Evolutionary conservation across 2,797 vertebrate species (phyloP).

Genomic region (Calcarius lapponicus): DNA sequence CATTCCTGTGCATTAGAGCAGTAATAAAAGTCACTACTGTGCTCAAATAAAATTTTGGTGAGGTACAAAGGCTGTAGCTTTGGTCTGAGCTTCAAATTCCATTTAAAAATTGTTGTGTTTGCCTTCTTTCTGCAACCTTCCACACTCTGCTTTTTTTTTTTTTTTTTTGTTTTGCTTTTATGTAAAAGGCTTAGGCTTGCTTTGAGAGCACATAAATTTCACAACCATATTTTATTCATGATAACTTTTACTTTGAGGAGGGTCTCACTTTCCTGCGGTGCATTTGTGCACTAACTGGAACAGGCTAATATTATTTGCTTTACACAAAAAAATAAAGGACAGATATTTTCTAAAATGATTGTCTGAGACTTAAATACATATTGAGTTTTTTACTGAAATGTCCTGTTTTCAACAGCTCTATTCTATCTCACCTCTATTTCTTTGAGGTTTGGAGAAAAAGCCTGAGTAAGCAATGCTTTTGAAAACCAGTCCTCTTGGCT

Average conservation of each 20-base stretch:
- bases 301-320: background rate
- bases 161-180: background rate
- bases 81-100: background rate
- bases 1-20: background rate
- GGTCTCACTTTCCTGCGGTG: background rate
- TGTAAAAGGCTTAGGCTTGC: background rate
- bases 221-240: background rate
- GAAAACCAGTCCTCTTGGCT: background rate
- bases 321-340: background rate
- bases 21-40: background rate
- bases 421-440: background rate
- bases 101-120: background rate
- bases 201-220: background rate
- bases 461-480: background rate
- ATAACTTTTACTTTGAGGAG: background rate
- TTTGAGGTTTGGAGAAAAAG: background rate
- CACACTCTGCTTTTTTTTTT: background rate
- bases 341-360: background rate
- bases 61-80: background rate
- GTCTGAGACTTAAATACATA: background rate
- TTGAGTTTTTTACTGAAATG: background rate
- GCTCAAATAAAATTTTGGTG: background rate
- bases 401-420: background rate
- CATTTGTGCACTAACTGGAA: background rate
- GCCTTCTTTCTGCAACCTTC: background rate